These are phyloP conservation scores for Engraulis encrasicolus DNA, from an alignment of 2,113 vertebrate genomes.

Conservation along the genomic window DNA sequence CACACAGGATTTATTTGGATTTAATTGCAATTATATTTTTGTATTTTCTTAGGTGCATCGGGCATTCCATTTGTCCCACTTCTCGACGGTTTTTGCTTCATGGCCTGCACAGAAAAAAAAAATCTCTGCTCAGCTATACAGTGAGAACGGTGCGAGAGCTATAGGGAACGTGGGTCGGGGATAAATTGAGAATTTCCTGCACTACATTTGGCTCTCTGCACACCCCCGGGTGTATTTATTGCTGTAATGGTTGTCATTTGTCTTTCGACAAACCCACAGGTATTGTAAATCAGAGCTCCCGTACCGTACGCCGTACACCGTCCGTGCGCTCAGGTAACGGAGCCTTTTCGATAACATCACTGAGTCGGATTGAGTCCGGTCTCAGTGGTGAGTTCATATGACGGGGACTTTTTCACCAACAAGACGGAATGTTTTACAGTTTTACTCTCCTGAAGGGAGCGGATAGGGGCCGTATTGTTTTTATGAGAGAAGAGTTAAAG, in stretches of 20 bases:
- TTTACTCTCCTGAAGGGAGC: conserved; percentile 26
- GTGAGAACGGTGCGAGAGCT: background rate
- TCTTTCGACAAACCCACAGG: conserved; percentile 49
- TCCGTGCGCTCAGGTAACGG: conserved; percentile 4
- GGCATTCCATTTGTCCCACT: conserved; percentile 57
- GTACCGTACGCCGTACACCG: background rate
- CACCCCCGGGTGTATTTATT: conserved; percentile 51
- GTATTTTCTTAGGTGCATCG: conserved; percentile 54
- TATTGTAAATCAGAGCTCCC: conserved; percentile 41
- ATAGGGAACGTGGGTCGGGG: conserved; percentile 38
- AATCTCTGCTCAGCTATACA: no score
- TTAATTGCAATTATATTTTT: conserved; percentile 62
- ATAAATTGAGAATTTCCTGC: conserved; percentile 57
- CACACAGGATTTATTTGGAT: conserved; percentile 63
- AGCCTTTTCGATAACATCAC: background rate
- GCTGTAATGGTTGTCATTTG: conserved; percentile 54
- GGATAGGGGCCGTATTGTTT: conserved; percentile 53
- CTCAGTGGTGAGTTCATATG: background rate
- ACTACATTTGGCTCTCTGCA: conserved; percentile 59
- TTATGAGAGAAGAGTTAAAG: conserved; percentile 45
- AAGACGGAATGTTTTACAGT: conserved; percentile 1
- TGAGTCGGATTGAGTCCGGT: background rate
- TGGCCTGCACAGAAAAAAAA: conserved; percentile 47
- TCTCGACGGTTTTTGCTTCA: conserved; percentile 51
- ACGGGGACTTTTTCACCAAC: background rate